Conservation (phyloP, 1,140 invertebrate species). For the Brachionus asplanchnoidis region DNA sequence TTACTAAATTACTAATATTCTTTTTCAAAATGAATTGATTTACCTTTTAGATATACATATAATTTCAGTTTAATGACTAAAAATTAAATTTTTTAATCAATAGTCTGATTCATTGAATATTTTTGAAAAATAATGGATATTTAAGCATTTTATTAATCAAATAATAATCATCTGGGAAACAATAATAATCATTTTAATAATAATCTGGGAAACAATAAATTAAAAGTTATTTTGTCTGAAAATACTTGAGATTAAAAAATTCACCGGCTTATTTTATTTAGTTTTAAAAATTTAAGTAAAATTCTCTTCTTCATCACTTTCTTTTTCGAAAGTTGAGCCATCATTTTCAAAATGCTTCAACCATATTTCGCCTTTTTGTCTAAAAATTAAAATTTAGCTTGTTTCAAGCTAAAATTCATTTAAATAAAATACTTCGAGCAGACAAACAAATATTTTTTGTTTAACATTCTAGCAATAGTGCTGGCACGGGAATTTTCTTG, state of each 20-base stretch:
- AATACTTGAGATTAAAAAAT: background rate
- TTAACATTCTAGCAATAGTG: background rate
- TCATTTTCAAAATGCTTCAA: background rate
- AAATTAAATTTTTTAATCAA: no score
- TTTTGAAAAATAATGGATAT: no score
- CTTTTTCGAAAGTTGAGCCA: background rate
- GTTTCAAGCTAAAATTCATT: background rate
- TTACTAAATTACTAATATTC: no score
- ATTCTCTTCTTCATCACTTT: background rate
- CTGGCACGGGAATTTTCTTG: background rate
- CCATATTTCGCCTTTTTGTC: background rate
- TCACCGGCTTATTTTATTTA: background rate
- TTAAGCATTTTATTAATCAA: no score
- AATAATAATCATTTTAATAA: no score
- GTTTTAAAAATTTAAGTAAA: background rate
- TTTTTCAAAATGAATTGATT: no score
- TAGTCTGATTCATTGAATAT: no score
- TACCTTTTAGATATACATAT: no score
- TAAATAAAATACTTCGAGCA: background rate
- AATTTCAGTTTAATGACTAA: no score
- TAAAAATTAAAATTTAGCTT: background rate
- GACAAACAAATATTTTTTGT: background rate
- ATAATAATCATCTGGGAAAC: no score
- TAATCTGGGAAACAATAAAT: no score
- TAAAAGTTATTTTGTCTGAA: no score